These are phyloP conservation scores for Rhingia rostrata DNA, from an alignment of 2,888 invertebrate species.

Conservation along the genomic window DNA sequence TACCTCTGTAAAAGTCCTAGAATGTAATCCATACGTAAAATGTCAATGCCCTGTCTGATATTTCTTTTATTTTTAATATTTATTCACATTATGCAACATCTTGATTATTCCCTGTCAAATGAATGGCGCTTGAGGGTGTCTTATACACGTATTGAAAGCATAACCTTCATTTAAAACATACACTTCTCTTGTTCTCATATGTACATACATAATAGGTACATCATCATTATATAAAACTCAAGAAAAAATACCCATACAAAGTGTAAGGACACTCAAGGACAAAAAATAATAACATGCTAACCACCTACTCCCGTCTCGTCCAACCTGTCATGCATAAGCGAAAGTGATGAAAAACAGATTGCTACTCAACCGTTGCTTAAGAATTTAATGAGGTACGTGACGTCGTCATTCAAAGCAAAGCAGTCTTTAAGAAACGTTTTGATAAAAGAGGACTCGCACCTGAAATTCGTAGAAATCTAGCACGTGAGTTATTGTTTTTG, in stretches of 20 bases:
- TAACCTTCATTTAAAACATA: slow-evolving; percentile 6
- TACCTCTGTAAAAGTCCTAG: slow-evolving; percentile 19
- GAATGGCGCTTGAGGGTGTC: neutral
- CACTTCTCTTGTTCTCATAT: neutral
- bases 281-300: slow-evolving; percentile 18
- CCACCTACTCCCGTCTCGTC: neutral
- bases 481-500: no score
- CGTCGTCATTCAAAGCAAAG: slow-evolving; percentile 8
- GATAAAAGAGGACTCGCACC: neutral
- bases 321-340: slow-evolving; percentile 6
- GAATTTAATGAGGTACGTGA: slow-evolving; percentile 33
- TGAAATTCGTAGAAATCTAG: no score
- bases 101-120: slow-evolving; percentile 7
- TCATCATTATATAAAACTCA: neutral
- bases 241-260: slow-evolving; percentile 3
- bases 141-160: slow-evolving; percentile 1
- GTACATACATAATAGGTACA: neutral
- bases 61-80: neutral
- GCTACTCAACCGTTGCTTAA: slow-evolving; percentile 21
- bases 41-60: neutral
- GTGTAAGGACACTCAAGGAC: slow-evolving; percentile 16
- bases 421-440: slow-evolving; percentile 7
- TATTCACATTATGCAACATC: neutral
- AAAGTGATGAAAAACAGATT: slow-evolving; percentile 48
- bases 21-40: slow-evolving; percentile 7